A percentile compares a stretch with the other conserved stretches of the same genome.
These are phyloP conservation scores for Anorthoa munda DNA, from an alignment of 2,888 invertebrate genomes.

Conservation along the genomic window DNA sequence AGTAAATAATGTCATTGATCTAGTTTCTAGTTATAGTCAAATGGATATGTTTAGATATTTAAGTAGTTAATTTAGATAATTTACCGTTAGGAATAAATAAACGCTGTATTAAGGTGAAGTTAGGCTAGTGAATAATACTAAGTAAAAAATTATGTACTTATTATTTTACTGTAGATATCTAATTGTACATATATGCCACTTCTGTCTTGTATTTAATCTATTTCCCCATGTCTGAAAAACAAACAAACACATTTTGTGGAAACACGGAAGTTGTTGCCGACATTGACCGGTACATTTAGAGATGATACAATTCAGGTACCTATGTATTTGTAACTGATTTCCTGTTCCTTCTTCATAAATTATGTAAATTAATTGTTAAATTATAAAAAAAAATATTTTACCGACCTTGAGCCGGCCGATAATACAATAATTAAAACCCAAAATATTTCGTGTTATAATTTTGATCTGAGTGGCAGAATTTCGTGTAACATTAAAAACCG, in stretches of 20 bases:
- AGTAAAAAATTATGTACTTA: neutral
- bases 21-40: neutral
- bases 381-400: too few relatives aligned
- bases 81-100: constrained; percentile 39
- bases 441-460: neutral
- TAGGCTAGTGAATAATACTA: constrained; percentile 10
- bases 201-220: too few relatives aligned
- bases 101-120: constrained; percentile 5
- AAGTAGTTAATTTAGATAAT: constrained; percentile 15
- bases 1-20: neutral
- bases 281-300: neutral
- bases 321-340: too few relatives aligned
- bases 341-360: too few relatives aligned
- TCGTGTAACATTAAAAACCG: too few relatives aligned
- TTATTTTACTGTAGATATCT: neutral
- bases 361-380: too few relatives aligned
- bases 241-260: too few relatives aligned
- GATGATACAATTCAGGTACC: neutral
- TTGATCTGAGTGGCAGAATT: neutral
- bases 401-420: too few relatives aligned
- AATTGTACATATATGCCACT: neutral
- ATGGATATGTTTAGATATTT: neutral
- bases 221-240: too few relatives aligned
- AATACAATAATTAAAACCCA: too few relatives aligned
- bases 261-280: neutral